Base-by-base conservation (phyloP, 2,113 vertebrate genomes). In the Azemiops feae region DNA sequence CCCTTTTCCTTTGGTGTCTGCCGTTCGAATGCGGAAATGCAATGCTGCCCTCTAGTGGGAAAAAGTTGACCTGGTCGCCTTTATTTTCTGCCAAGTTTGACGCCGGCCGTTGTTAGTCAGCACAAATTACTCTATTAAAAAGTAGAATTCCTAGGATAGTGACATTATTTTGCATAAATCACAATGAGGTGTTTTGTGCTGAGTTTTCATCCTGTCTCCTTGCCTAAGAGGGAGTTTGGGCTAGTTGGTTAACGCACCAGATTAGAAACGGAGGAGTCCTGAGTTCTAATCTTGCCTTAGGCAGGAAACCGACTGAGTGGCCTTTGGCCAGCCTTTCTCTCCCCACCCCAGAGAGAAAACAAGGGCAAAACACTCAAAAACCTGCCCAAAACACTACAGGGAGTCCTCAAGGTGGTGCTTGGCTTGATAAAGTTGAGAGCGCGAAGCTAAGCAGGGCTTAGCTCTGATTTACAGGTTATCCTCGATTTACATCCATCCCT, bases 11-110 rank as follows among this genome's bases (percentile, higher is more conserved):
- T 47, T 43, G 23, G 25, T 25, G 23, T 1, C 8, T n/a, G 1
- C 16, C 9, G 39, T 45, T 54, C 11, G 3, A 64, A 50, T 1
- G 4, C 43, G 14, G 22, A 64, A 88, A 8, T 20, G 1, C 0
- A 0, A 54, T 27, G 69, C 57, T 34, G 91, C 39, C 52, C 91
- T 88, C 86, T 22, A 7, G 0, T 0, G 91, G 57, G 23, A 0
- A 0, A 88, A 54, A 4, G 1, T 45, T 45, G 47, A 34, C 18
- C 14, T 30, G 9, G 64, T n/a, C 25, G 27, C 85, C 45, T 50
- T 20, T 20, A 20, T 39, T 74, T 34, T 74, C 69, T 39, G 69
- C 69, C 69, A 18, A 39, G n/a, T 27, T 27, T 1, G 23, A 50
- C 45, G 5, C 45, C 45, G 6, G 25, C 85, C 30, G 45, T 50